A percentile compares a stretch with the other conserved stretches of the same genome.
phyloP scores from a whole-genome alignment of 2,888 invertebrate species.

The Dryococelus australis region DNA sequence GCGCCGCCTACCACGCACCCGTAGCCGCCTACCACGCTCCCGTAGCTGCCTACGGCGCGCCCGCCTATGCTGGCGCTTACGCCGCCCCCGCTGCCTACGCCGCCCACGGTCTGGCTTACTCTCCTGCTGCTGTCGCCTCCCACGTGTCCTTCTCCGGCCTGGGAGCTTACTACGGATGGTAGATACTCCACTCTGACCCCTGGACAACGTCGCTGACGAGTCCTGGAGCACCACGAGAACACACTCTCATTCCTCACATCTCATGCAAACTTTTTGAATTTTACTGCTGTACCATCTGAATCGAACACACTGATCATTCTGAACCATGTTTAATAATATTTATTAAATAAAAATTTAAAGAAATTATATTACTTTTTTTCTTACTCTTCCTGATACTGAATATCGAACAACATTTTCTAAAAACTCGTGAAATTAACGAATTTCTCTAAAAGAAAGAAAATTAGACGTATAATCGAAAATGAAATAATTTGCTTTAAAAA shows the following conservation, averaged over 20 bases:
- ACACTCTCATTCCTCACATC: not conserved
- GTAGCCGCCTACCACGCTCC: conserved; percentile 42
- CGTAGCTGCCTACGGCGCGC: conserved; percentile 36
- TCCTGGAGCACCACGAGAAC: not conserved
- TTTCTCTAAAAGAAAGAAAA: too few species aligned
- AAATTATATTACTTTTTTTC: too few species aligned
- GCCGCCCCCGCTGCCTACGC: conserved; percentile 51
- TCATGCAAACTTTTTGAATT: not conserved
- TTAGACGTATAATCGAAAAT: too few species aligned
- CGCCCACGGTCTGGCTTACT: conserved; percentile 44
- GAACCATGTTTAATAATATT: not conserved
- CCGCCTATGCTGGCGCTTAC: conserved; percentile 40
- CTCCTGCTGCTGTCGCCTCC: conserved; percentile 17
- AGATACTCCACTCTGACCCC: not conserved
- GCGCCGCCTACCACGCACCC: conserved; percentile 50
- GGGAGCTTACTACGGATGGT: conserved; percentile 17
- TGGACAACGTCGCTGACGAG: not conserved
- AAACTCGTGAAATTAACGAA: too few species aligned
- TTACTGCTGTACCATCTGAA: not conserved
- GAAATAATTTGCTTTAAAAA: too few species aligned
- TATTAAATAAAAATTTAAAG: not conserved
- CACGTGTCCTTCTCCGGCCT: conserved; percentile 13
- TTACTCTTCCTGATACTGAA: too few species aligned
- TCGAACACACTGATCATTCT: not conserved
- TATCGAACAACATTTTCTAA: too few species aligned